phyloP scores from a whole-genome alignment of 2,797 vertebrate genomes.

The Paratrypauchen microcephalus region DNA sequence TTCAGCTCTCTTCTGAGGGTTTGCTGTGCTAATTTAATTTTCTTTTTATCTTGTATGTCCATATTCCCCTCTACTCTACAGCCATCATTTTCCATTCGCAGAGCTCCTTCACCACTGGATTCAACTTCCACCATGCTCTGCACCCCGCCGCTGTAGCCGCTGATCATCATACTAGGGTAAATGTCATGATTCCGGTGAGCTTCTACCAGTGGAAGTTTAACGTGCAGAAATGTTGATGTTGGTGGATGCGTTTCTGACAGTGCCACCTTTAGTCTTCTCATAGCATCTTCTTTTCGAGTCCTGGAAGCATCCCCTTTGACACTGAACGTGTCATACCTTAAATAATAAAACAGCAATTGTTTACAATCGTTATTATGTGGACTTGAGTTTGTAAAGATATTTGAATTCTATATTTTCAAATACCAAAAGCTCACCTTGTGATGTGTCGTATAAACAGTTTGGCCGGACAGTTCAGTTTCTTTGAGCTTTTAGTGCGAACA shows the following conservation, averaged over 20 bases:
- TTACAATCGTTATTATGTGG: not conserved
- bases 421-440: not conserved
- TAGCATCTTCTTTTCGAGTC: constrained; percentile 17
- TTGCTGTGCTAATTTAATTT: constrained; percentile 2
- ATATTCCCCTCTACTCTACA: not conserved
- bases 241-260: constrained; percentile 1
- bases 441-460: constrained; percentile 13
- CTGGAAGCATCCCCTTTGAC: constrained; percentile 7
- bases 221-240: constrained; percentile 16
- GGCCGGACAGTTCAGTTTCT: not conserved
- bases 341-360: not conserved
- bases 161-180: not conserved
- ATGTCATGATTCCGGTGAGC: constrained; percentile 19
- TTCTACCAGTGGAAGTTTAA: constrained; percentile 10
- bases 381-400: not conserved
- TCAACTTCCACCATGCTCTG: constrained; percentile 6
- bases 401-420: not conserved
- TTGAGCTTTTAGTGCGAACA: not conserved
- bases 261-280: constrained; percentile 9
- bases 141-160: not conserved
- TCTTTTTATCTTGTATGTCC: not conserved
- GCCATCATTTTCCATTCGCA: not conserved
- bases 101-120: not conserved
- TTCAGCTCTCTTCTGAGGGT: constrained; percentile 10
- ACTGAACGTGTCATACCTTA: constrained; percentile 23